Percentiles rank a stretch among this genome's conserved stretches.
These are phyloP conservation scores for Apodemus agrarius DNA, from an alignment of 2,797 vertebrate species.

Conservation along the genomic window DNA sequence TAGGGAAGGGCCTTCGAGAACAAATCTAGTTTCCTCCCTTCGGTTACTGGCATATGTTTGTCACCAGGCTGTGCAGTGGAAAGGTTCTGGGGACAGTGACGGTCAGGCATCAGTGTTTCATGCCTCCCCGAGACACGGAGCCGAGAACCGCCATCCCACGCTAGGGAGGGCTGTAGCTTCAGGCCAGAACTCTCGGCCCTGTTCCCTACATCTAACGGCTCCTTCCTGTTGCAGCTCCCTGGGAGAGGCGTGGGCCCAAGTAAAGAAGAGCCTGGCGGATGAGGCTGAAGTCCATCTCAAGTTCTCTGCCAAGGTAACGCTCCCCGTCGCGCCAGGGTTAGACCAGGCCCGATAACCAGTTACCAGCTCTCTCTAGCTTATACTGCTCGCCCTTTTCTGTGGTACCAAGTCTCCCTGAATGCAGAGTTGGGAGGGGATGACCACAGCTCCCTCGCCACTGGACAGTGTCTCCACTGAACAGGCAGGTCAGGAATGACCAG, in stretches of 20 bases:
- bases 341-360: background rate
- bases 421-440: background rate
- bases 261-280: constrained; percentile 97
- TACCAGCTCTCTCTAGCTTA: background rate
- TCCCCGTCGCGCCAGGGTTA: rapidly evolving
- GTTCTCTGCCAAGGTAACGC: constrained; percentile 97
- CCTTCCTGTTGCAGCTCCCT: constrained; percentile 90
- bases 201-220: background rate
- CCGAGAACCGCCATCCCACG: rapidly evolving
- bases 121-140: rapidly evolving
- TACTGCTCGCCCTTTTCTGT: rapidly evolving
- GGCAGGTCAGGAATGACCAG: no score
- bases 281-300: constrained; percentile 99
- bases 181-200: background rate
- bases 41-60: background rate
- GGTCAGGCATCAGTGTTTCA: background rate
- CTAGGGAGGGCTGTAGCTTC: background rate
- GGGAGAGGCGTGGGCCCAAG: constrained; percentile 96
- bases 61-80: rapidly evolving
- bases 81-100: rapidly evolving
- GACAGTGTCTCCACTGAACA: background rate
- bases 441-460: background rate
- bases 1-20: background rate
- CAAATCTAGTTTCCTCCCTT: background rate
- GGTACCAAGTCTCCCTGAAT: background rate